These are phyloP conservation scores for Tetraneura akinire DNA, from an alignment of 1,140 invertebrate species.

Conservation along the genomic window DNA sequence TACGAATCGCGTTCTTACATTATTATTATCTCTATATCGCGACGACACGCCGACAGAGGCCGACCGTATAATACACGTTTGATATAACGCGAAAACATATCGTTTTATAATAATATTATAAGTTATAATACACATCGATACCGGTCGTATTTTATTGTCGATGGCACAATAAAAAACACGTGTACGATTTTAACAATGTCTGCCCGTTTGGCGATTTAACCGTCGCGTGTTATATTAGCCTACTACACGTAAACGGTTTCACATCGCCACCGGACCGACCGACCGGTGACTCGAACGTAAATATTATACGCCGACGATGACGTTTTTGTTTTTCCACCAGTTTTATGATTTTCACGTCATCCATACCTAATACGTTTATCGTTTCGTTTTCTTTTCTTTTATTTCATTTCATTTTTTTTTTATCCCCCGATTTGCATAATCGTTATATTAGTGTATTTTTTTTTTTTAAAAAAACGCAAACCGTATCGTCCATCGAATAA, in stretches of 20 bases:
- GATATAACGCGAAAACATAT: conserved; percentile 1
- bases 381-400: neutral
- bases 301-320: too few species aligned
- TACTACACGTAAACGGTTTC: too few species aligned
- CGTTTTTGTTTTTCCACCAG: too few species aligned
- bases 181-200: conserved; percentile 14
- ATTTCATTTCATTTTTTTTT: neutral
- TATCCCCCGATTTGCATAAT: neutral
- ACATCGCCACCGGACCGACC: too few species aligned
- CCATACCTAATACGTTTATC: neutral
- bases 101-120: too few species aligned
- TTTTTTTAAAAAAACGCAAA: too few species aligned
- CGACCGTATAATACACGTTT: too few species aligned
- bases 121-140: conserved; percentile 30
- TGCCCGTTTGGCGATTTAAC: conserved; percentile 1
- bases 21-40: too few species aligned
- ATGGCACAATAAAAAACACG: neutral
- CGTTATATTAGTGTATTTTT: too few species aligned
- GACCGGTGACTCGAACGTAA: too few species aligned
- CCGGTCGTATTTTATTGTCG: conserved; percentile 1
- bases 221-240: neutral
- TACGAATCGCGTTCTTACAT: neutral
- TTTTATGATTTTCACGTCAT: neutral
- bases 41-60: neutral
- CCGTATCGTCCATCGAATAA: too few species aligned